phyloP scores from a whole-genome alignment of 2,113 vertebrate genomes.

The Danio rerio region GRCz12tu NC_133176.1:42340001-42340500 shows the following conservation, averaged over 20 bases:
- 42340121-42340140: constrained; percentile 7
- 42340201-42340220: background rate
- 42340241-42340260: constrained; percentile 6
- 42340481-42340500: constrained; percentile 57
- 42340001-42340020: constrained; percentile 22
- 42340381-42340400: constrained; percentile 54
- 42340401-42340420: constrained; percentile 60
- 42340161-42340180: constrained; percentile 7
- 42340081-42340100: background rate
- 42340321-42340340: constrained; percentile 39
- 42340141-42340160: background rate
- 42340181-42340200: background rate
- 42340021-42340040: constrained; percentile 1
- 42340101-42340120: constrained; percentile 25
- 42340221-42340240: background rate
- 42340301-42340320: constrained; percentile 10
- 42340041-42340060: constrained; percentile 36
- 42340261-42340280: constrained; percentile 9
- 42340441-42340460: constrained; percentile 34
- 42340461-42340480: constrained; percentile 33
- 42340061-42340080: constrained; percentile 26
- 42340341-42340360: constrained; percentile 56
- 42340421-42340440: constrained; percentile 9
- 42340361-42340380: constrained; percentile 53
- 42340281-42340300: constrained; percentile 26